phyloP scores from a whole-genome alignment of 2,888 invertebrate species.

The Cheilosia urbana region DNA sequence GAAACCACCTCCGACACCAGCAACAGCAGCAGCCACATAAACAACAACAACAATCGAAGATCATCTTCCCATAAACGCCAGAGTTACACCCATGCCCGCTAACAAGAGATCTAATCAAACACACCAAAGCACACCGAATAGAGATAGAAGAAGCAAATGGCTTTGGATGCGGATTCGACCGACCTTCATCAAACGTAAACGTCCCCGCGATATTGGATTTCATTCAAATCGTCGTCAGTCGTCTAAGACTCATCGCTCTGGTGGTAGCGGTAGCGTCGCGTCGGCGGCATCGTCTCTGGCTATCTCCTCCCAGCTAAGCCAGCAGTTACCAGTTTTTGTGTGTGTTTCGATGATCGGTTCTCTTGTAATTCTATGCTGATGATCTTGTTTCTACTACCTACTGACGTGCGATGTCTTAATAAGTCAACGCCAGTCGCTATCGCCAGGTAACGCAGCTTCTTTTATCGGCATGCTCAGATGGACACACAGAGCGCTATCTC shows the following conservation, averaged over 20 bases:
- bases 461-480: slow-evolving; percentile 64
- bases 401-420: slow-evolving; percentile 76
- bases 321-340: slow-evolving; percentile 26
- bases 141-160: slow-evolving; percentile 41
- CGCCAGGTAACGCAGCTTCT: slow-evolving; percentile 48
- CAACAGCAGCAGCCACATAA: background rate
- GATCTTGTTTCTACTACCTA: slow-evolving; percentile 75
- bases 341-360: slow-evolving; percentile 69
- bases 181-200: slow-evolving; percentile 74
- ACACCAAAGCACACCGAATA: slow-evolving; percentile 62
- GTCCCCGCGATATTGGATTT: slow-evolving; percentile 73
- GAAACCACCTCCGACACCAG: slow-evolving; percentile 21
- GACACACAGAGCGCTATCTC: slow-evolving; percentile 47
- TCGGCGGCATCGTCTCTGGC: slow-evolving; percentile 10
- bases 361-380: slow-evolving; percentile 74
- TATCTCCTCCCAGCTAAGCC: slow-evolving; percentile 25
- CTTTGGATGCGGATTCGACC: slow-evolving; percentile 44
- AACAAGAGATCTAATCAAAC: slow-evolving; percentile 69
- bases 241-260: slow-evolving; percentile 22
- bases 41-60: slow-evolving; percentile 15
- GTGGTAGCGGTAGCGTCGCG: background rate
- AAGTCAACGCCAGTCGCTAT: slow-evolving; percentile 68
- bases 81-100: slow-evolving; percentile 61
- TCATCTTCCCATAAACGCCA: slow-evolving; percentile 56
- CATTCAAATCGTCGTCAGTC: slow-evolving; percentile 59